Evolutionary conservation across 2,113 vertebrate genomes (phyloP).

Genomic region (Capreolus pygargus): DNA sequence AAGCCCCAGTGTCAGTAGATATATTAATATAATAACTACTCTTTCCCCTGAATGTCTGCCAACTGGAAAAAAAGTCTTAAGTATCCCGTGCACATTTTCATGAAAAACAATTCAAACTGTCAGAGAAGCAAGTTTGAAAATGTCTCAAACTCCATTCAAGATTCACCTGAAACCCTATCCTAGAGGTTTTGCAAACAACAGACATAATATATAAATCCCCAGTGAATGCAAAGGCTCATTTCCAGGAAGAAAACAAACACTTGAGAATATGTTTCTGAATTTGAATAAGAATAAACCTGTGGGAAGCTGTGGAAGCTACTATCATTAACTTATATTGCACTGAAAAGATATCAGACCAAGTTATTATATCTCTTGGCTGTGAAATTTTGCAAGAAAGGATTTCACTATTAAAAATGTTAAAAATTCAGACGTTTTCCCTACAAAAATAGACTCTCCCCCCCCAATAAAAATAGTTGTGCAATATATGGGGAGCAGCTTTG

Average conservation of each 20-base stretch:
- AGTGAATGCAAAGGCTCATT: background rate
- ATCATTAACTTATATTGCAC: background rate
- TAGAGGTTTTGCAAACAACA: background rate
- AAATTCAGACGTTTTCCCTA: background rate
- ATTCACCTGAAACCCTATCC: background rate
- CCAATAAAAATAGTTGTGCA: background rate
- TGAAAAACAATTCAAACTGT: slow-evolving; percentile 16
- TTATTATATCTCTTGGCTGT: background rate
- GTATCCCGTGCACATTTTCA: background rate
- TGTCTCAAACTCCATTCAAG: background rate
- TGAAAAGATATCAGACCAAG: background rate
- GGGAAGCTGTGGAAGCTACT: background rate
- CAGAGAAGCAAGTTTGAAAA: background rate
- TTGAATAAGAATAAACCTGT: background rate
- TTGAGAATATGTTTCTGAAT: background rate
- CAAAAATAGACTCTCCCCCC: background rate
- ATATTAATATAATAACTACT: background rate
- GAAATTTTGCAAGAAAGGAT: background rate
- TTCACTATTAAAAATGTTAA: background rate
- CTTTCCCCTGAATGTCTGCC: background rate
- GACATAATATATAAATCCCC: background rate
- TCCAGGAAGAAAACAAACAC: background rate
- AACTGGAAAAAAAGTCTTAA: background rate
- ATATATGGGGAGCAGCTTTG: background rate
- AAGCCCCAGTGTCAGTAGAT: background rate